Evolutionary conservation across 2,113 vertebrate genomes (phyloP), one percentile per base, ranked within the genome.

Genomic region (Limnothrissa miodon): DNA sequence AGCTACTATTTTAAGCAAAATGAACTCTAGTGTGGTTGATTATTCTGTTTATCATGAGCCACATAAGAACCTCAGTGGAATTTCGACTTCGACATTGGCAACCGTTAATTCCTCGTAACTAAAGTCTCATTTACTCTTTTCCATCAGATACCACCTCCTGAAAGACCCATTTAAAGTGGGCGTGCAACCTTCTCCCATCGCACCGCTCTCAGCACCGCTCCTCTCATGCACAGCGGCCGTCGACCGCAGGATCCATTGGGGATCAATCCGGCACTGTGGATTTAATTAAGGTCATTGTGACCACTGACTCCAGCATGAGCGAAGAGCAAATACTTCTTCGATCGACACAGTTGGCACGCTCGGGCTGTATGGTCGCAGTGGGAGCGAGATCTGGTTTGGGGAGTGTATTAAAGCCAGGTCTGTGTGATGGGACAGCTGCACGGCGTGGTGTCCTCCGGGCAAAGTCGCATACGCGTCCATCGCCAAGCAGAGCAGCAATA

Each of bases 261-360:
- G 29, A 74, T 74, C 66, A 74, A 74, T 74, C 33, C 25, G 66
- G 66, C 66, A 5, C 29, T 29, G 66, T 33, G 10, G 15, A 74
- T 74, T 39, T 74, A 74, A 74, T 74, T 74, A 74, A 74, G 66
- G 66, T 74, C 66, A 74, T 36, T 74, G 66, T 74, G 66, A 74
- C 66, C 19, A 74, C 36, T 36, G 66, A 74, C 66, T 74, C 13
- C 66, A 13, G 66, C 29, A 17, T 39, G 66, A 74, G 66, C 29
- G 9, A 17, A 74, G 10, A 74, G 66, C 29, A 17, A 36, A 74
- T 39, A 74, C 66, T 17, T 39, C n/a, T 74, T 74, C 15, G 66
- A 74, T 74, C 11, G 66, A 36, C 66, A 33, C 29, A 33, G 66
- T 74, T 74, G 66, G 66, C 66, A 13, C 11, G 29, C 66, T 2